These are phyloP conservation scores for Heliconius melpomene DNA, from an alignment of 1,140 invertebrate species.

Conservation along the genomic window DNA sequence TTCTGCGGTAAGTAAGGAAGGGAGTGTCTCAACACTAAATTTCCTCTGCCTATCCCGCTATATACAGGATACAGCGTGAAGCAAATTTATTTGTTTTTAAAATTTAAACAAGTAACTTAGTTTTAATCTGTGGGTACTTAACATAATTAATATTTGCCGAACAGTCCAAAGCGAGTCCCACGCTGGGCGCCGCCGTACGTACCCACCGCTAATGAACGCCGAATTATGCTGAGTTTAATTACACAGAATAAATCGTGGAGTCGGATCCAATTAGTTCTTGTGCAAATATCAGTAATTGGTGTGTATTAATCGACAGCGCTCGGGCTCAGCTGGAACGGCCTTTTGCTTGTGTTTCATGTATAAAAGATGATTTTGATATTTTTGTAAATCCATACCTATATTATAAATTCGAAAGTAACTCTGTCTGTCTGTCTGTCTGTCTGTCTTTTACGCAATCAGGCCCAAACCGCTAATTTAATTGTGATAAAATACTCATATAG, in stretches of 20 bases:
- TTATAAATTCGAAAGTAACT: too few relatives aligned
- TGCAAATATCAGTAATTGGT: conserved; percentile 67
- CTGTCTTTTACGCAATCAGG: too few relatives aligned
- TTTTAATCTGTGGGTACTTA: neutral
- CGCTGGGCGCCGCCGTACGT: conserved; percentile 42
- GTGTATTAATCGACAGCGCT: conserved; percentile 52
- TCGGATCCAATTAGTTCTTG: conserved; percentile 63
- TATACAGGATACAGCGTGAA: neutral
- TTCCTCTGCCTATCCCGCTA: neutral
- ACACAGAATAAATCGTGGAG: conserved; percentile 38
- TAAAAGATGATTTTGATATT: neutral
- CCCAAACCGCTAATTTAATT: too few relatives aligned
- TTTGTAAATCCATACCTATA: too few relatives aligned
- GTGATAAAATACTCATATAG: too few relatives aligned
- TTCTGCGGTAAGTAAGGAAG: neutral
- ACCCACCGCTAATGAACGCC: conserved; percentile 37
- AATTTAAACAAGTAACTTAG: neutral
- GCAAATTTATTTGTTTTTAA: too few relatives aligned
- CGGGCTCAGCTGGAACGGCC: neutral
- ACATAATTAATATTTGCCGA: neutral
- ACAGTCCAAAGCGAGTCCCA: conserved; percentile 29
- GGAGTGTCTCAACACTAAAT: neutral
- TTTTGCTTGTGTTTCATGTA: neutral
- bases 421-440: too few relatives aligned
- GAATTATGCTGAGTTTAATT: conserved; percentile 45